Evolutionary conservation across 2,113 vertebrate genomes (phyloP), one percentile per base, ranked within the genome.

Genomic region (Tachysurus vachellii): DNA sequence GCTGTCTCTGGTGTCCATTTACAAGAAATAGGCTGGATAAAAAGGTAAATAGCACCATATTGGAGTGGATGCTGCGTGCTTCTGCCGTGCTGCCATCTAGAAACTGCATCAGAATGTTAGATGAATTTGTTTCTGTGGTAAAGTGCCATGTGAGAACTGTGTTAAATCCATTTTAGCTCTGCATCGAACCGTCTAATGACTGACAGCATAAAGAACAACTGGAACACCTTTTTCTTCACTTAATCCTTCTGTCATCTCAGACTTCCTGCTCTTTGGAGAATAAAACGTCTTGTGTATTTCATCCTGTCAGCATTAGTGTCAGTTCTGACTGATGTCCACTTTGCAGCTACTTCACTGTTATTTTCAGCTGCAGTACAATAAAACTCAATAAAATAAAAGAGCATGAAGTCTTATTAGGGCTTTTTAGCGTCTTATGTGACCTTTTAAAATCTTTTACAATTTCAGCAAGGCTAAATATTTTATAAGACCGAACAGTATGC

Each of bases 181-280:
- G 57, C 62, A 64, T 71, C 61, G 66, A 75, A 47, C 19, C 50
- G 5, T 26, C 14, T 53, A 54, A 56, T 85, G 66, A 86, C 23
- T 42, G 85, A 84, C 88, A 85, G 47, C 70, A 83, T 86, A 62
- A 70, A 83, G 70, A 89, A 87, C 83, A 83, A 57, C 26, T 42
- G 56, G 77, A 53, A 84, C 80, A 83, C 85, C 71, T 64, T 87
- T 87, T 87, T 70, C 36, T 59, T 59, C 5, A 26, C 82, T 61
- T 83, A 85, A 82, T 68, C 31, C 80, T 80, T 53, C 62, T 79
- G 73, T 73, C 47, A 64, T 42, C 77, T 83, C 71, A 71, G 62
- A 80, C 50, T 68, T 83, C 36, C 28, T 82, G 68, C 11, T 88
- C 84, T 50, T 8, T 70, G 75, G 62, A 75, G 81, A 71, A 62